Base-by-base conservation (phyloP, 2,797 vertebrate species). In the Pteronotus mesoamericanus region DNA sequence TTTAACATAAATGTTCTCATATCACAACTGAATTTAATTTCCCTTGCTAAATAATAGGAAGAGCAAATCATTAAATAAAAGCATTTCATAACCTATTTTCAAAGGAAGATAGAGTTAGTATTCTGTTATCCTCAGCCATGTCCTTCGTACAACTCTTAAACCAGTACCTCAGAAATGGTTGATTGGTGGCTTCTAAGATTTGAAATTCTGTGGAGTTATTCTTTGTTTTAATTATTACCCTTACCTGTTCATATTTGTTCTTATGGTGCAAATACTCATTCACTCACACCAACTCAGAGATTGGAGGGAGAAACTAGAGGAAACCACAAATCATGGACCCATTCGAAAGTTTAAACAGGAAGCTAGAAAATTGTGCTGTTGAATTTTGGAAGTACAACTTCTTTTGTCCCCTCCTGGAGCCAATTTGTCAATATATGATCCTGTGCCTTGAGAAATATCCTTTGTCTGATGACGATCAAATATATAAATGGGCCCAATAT, bases 81-180 rank as follows among this genome's bases (percentile, higher is more conserved):
- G 46, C 61, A 83, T 64, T 89, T 86, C n/a, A n/a, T n/a, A n/a
- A n/a, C n/a, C 24, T 24, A 12, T 95, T 86, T 44, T 96, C 69
- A 64, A 86, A 71, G n/a, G 21, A 42, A 22, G 1, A 29, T 77
- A 19, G 6, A 72, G n/a, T 48, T 59, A 26, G n/a, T 22, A 55
- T 57, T 83, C 22, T 57, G 15, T 85, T 93, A n/a, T 71, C 22
- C 16, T 77, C 11, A 91, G 32, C 4, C 29, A 48, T 26, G 15
- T 6, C 37, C 24, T 80, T 83, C 82, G 24, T 8, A 42, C 1
- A 61, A 0, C 32, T 72, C 55, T 39, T 89, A 64, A 80, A 71
- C 9, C 32, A 44, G 19, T 32, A 32, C 51, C 42, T 39, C 22
- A 85, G 53, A 71, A 80, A 19, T 64, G 22, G 55, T 24, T 57